Conservation (phyloP, 2,113 vertebrate species). For the Neotragus pygmaeus region DNA sequence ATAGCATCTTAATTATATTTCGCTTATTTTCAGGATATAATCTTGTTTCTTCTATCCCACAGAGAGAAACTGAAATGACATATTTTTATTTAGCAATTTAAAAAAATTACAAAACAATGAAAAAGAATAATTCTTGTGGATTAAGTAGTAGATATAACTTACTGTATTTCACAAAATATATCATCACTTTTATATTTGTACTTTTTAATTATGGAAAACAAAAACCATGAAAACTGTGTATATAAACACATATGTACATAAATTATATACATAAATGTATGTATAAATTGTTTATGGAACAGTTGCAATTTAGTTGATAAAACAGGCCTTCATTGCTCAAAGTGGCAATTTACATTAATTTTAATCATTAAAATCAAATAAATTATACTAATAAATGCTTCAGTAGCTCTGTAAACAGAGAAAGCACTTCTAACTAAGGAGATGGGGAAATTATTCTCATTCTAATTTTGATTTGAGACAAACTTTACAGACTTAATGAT, state of each 20-base stretch:
- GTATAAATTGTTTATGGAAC: not conserved
- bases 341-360: not conserved
- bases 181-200: not conserved
- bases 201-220: not conserved
- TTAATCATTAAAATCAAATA: not conserved
- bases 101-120: not conserved
- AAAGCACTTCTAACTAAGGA: not conserved
- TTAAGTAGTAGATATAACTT: slow-evolving; percentile 2
- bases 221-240: not conserved
- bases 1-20: slow-evolving; percentile 32
- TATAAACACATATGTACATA: not conserved
- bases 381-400: not conserved
- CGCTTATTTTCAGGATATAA: slow-evolving; percentile 52
- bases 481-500: not conserved
- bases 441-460: not conserved
- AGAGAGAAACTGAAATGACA: not conserved
- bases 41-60: not conserved
- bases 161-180: not conserved
- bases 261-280: not conserved
- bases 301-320: not conserved
- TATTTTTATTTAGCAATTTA: slow-evolving; percentile 41
- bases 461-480: not conserved
- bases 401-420: not conserved
- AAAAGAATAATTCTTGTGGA: not conserved
- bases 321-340: not conserved